Percentiles rank a stretch among this genome's conserved stretches.
Evolutionary conservation across 2,113 vertebrate species (phyloP).

Genomic region (Puffinus mauretanicus): DNA sequence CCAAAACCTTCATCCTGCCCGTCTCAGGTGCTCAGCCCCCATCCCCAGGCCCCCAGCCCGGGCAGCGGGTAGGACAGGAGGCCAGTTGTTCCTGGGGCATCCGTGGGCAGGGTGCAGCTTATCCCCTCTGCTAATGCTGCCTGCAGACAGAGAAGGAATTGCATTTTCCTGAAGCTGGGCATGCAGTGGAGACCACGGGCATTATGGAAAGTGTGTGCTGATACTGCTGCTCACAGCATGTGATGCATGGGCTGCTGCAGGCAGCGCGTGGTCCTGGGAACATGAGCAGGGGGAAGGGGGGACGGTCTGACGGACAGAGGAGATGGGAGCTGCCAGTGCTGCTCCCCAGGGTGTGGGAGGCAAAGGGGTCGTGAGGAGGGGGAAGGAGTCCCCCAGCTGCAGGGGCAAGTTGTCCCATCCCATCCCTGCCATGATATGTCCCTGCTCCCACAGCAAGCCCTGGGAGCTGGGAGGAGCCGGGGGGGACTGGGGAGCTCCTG

Average conservation of each 20-base stretch:
- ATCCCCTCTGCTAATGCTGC: not conserved
- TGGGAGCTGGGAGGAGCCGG: not conserved
- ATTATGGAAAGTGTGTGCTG: not conserved
- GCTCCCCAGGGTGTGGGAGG: not conserved
- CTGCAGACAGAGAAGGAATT: not conserved
- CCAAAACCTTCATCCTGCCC: not conserved
- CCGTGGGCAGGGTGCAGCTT: not conserved
- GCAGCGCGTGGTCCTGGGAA: not conserved
- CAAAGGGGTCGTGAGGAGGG: not conserved
- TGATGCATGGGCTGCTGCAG: not conserved
- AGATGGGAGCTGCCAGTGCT: not conserved
- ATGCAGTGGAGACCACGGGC: not conserved
- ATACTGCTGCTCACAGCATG: not conserved
- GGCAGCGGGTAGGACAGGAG: not conserved
- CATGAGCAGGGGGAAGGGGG: accelerated
- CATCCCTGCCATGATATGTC: not conserved
- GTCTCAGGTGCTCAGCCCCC: not conserved
- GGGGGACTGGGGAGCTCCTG: not conserved
- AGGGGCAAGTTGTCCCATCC: not conserved
- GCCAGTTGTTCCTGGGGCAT: not conserved
- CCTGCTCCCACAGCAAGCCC: not conserved
- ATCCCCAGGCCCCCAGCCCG: not conserved
- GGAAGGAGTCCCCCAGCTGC: not conserved
- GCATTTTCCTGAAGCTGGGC: not conserved
- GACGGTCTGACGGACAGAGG: not conserved